phyloP scores from a whole-genome alignment of 2,113 vertebrate species.

The Pholis gunnellus region DNA sequence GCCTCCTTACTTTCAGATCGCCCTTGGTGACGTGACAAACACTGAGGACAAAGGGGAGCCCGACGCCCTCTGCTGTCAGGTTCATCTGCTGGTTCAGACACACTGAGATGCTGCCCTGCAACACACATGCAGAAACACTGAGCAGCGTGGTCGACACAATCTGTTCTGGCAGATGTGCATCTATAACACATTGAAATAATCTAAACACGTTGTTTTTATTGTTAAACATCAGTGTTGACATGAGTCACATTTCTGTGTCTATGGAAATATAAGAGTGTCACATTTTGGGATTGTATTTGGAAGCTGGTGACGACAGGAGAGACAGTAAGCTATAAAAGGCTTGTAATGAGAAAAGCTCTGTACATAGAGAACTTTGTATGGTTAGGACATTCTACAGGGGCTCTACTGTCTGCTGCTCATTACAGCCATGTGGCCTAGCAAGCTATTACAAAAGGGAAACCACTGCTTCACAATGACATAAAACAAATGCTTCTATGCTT shows the following conservation, averaged over 20 bases:
- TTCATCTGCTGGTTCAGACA: slow-evolving; percentile 34
- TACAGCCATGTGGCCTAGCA: not conserved
- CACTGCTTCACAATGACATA: not conserved
- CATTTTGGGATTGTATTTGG: not conserved
- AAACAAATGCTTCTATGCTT: not conserved
- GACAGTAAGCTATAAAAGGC: not conserved
- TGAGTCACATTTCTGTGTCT: not conserved
- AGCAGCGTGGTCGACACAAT: not conserved
- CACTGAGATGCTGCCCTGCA: slow-evolving; percentile 50
- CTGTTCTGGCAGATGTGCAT: not conserved
- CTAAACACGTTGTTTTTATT: not conserved
- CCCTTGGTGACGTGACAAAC: slow-evolving; percentile 28
- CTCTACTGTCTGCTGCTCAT: not conserved
- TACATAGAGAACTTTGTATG: no score
- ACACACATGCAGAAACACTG: slow-evolving; percentile 7
- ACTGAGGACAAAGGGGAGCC: slow-evolving; percentile 52
- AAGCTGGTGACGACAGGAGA: not conserved
- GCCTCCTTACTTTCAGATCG: slow-evolving; percentile 56
- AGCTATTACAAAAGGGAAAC: not conserved
- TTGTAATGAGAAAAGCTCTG: not conserved
- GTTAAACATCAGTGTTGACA: not conserved
- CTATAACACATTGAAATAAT: not conserved
- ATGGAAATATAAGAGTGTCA: not conserved
- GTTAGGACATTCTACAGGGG: not conserved
- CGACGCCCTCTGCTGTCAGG: slow-evolving; percentile 28